These are phyloP conservation scores for Cyprinodon diabolis DNA, from an alignment of 2,797 vertebrate genomes.

Conservation along the genomic window DNA sequence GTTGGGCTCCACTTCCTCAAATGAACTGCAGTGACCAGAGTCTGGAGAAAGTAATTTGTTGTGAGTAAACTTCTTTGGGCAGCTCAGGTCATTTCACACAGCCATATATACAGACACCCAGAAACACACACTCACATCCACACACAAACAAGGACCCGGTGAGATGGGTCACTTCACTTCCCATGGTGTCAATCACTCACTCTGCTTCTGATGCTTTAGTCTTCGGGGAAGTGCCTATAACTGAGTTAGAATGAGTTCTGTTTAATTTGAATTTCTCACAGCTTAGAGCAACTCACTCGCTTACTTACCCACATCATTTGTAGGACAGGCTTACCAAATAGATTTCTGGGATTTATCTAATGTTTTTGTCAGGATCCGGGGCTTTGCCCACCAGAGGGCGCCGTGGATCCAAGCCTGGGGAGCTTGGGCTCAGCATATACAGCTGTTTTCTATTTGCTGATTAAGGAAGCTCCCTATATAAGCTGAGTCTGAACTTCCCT, in stretches of 20 bases:
- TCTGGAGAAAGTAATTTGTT: slow-evolving; percentile 65
- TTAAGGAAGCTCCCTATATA: too few relatives aligned
- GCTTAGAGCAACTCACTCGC: slow-evolving; percentile 13
- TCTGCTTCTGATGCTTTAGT: slow-evolving; percentile 50
- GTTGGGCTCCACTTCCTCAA: slow-evolving; percentile 38
- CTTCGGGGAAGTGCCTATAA: slow-evolving; percentile 63
- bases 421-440: too few relatives aligned
- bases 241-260: slow-evolving; percentile 68
- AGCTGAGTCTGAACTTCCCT: too few relatives aligned
- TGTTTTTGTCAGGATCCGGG: too few relatives aligned
- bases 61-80: slow-evolving; percentile 63
- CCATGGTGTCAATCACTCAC: slow-evolving; percentile 51
- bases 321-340: too few relatives aligned
- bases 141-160: slow-evolving; percentile 5
- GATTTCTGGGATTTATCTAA: too few relatives aligned
- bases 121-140: slow-evolving; percentile 1
- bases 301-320: neutral
- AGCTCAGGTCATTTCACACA: slow-evolving; percentile 52
- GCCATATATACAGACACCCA: slow-evolving; percentile 9
- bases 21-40: slow-evolving; percentile 51
- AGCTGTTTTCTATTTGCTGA: too few relatives aligned
- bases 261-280: slow-evolving; percentile 72
- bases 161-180: slow-evolving; percentile 46
- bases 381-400: too few relatives aligned
- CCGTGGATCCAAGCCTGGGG: too few relatives aligned